These are phyloP conservation scores for Rhinatrema bivittatum DNA, from an alignment of 2,797 vertebrate genomes.

Conservation along the genomic window DNA sequence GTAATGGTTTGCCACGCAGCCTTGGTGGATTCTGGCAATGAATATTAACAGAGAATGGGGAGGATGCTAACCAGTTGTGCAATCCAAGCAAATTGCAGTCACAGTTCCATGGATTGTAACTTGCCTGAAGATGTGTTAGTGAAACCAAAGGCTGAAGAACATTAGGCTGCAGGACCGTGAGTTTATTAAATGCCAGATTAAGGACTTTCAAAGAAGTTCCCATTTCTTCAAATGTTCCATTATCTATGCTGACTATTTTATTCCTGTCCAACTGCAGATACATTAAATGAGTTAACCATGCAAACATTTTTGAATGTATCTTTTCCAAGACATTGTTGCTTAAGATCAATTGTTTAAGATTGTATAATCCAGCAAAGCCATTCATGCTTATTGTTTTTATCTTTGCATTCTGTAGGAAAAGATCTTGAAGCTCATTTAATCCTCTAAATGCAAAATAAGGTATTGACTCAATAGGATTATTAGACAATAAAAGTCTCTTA, in stretches of 20 bases:
- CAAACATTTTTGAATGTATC: slow-evolving; percentile 46
- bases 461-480: slow-evolving; percentile 44
- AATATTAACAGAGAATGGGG: slow-evolving; percentile 47
- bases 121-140: slow-evolving; percentile 50
- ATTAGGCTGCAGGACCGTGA: slow-evolving; percentile 52
- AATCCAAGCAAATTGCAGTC: slow-evolving; percentile 49
- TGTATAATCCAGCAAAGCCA: slow-evolving; percentile 48
- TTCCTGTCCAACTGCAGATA: slow-evolving; percentile 54
- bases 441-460: slow-evolving; percentile 51
- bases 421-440: slow-evolving; percentile 41
- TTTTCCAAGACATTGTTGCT: slow-evolving; percentile 50
- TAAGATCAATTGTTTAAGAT: slow-evolving; percentile 50
- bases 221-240: slow-evolving; percentile 50
- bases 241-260: slow-evolving; percentile 42
- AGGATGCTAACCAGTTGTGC: slow-evolving; percentile 45
- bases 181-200: slow-evolving; percentile 61
- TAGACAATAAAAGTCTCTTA: slow-evolving; percentile 52
- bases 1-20: slow-evolving; percentile 44
- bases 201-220: slow-evolving; percentile 52
- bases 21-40: slow-evolving; percentile 39
- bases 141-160: slow-evolving; percentile 55
- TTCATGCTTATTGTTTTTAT: slow-evolving; percentile 40
- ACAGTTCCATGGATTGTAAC: slow-evolving; percentile 61
- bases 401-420: slow-evolving; percentile 44
- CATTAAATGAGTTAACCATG: slow-evolving; percentile 39